These are phyloP conservation scores for Habropoda laboriosa DNA, from an alignment of 1,140 invertebrate genomes.

Conservation along the genomic window DNA sequence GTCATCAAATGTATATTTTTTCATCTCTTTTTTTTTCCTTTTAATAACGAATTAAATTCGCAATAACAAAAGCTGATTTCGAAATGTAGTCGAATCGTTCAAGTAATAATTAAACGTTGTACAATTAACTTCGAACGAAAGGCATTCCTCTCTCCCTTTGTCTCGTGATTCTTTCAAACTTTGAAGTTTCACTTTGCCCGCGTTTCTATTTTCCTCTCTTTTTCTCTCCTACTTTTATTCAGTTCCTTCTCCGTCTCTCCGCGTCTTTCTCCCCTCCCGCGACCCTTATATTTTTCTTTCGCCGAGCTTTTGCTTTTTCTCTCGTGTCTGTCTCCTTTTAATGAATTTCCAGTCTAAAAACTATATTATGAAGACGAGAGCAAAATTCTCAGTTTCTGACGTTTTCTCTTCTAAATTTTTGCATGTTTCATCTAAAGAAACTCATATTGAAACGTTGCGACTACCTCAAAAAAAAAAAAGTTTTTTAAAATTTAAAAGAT, in stretches of 20 bases:
- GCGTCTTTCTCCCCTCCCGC: background rate
- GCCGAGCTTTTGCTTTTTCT: background rate
- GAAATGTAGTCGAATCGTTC: background rate
- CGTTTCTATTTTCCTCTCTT: background rate
- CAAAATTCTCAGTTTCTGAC: background rate
- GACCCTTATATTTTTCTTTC: conserved; percentile 1
- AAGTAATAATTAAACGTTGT: conserved; percentile 8
- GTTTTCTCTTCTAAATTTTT: background rate
- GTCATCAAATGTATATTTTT: too few relatives aligned
- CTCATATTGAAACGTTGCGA: background rate
- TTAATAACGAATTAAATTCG: background rate
- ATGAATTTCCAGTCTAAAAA: conserved; percentile 3
- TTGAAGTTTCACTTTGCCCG: conserved; percentile 20
- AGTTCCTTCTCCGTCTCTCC: background rate
- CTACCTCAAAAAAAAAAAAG: too few relatives aligned
- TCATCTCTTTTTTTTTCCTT: conserved; percentile 6
- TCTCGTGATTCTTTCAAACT: conserved; percentile 1
- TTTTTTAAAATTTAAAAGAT: too few relatives aligned
- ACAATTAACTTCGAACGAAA: background rate
- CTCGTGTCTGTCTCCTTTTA: background rate
- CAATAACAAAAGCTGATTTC: background rate
- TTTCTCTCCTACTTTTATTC: background rate
- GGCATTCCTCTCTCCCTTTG: too few relatives aligned
- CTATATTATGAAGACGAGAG: background rate
- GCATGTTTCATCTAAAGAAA: background rate